These are phyloP conservation scores for Parotia lawesii DNA, from an alignment of 2,113 vertebrate species.

Conservation along the genomic window DNA sequence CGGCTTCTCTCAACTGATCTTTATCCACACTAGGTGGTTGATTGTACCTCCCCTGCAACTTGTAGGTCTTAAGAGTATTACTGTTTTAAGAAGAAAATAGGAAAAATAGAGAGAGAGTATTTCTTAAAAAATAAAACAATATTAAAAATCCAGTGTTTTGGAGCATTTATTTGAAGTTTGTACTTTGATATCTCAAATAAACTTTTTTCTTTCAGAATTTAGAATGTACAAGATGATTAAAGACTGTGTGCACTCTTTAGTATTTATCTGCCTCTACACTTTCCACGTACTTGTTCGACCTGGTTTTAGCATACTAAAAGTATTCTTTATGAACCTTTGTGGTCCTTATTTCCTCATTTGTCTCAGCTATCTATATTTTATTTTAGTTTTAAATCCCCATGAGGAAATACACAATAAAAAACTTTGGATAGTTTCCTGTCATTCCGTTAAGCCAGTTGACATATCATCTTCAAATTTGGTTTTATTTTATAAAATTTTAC, in stretches of 20 bases:
- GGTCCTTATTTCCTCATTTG: background rate
- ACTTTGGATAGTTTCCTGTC: background rate
- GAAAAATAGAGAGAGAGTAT: background rate
- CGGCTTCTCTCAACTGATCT: background rate
- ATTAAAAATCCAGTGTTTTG: background rate
- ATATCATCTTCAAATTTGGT: background rate
- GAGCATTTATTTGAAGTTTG: background rate
- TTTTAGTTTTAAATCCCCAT: background rate
- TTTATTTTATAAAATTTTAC: background rate
- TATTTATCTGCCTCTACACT: background rate
- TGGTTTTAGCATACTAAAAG: background rate
- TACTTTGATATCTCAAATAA: background rate
- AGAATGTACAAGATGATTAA: background rate
- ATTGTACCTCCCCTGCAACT: background rate
- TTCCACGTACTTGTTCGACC: background rate
- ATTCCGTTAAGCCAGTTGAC: background rate
- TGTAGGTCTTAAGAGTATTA: background rate
- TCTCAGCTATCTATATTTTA: background rate
- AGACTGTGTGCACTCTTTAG: background rate
- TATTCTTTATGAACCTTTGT: background rate
- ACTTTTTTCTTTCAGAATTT: background rate
- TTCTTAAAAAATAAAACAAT: conserved; percentile 38
- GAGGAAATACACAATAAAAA: background rate
- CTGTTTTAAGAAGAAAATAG: conserved; percentile 15
- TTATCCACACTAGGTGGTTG: background rate